Base-by-base conservation (phyloP, 2,113 vertebrate species). In the Phyllopteryx taeniolatus region DNA sequence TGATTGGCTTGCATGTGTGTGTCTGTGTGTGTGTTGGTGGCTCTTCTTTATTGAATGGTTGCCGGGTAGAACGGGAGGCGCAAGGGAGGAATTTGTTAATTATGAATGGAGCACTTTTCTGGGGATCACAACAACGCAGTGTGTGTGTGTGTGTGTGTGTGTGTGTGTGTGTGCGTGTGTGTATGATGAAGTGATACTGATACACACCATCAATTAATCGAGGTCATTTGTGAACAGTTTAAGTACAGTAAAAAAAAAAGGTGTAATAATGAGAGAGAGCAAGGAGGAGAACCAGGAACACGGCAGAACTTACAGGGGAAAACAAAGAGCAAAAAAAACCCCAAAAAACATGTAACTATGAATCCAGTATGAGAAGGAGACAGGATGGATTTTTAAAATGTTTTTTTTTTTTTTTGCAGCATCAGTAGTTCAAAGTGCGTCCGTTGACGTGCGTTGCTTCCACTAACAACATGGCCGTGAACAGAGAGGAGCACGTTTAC, bases 61-160 rank as follows among this genome's bases (percentile, higher is more conserved):
- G 91, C 92, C 69, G 86, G 90, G 92, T 90, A 91, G 87, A 92
- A 90, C 77, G 84, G 87, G 85, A 91, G 85, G 88, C 69, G 71
- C 69, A 79, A 86, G 76, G 87, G 73, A 92, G 86, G 91, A 92
- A 92, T 93, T 90, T 92, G 90, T 92, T 92, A 91, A 93, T 91
- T 92, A 92, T 92, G 89, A 92, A 93, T 92, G 90, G 88, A 87
- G 75, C 81, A 80, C 83, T 87, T 91, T 73, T 87, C 73, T 82
- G 61, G 70, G 59, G 68, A 81, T 80, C 83, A 82, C 83, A 84
- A 73, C 69, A 49, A 68, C 80, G 84, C 76, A 9, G 43, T 60
- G 68, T 72, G 59, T 67, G 8, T 33, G 8, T 74, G 14, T 65
- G 64, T 51, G 57, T 78, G 46, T 71, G 43, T 68, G 49, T 72